These are phyloP conservation scores for Oreocharis arfaki DNA, from an alignment of 2,113 vertebrate species.

Conservation along the genomic window DNA sequence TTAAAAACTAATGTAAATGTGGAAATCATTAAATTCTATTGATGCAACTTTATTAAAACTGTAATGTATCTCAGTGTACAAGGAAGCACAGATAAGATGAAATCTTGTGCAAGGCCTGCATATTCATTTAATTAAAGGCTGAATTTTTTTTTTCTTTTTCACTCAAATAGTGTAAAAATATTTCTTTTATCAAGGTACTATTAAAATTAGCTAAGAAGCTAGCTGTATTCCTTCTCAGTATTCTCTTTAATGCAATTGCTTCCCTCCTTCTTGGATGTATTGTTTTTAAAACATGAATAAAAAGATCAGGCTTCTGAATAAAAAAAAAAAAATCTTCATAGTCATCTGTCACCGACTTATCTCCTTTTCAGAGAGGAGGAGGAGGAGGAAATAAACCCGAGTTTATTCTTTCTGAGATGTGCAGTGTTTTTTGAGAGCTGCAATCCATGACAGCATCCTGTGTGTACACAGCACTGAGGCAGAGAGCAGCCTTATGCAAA, in stretches of 20 bases:
- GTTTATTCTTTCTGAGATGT: not conserved
- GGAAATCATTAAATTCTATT: not conserved
- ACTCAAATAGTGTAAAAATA: not conserved
- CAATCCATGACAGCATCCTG: fast-evolving
- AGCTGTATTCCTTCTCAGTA: not conserved
- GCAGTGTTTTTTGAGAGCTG: not conserved
- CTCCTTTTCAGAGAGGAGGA: not conserved
- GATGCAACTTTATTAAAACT: not conserved
- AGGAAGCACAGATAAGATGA: not conserved
- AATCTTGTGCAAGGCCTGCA: not conserved
- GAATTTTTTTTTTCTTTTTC: not conserved
- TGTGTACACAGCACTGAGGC: not conserved
- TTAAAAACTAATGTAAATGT: not conserved
- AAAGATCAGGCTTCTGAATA: not conserved
- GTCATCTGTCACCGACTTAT: not conserved
- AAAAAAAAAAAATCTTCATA: not conserved
- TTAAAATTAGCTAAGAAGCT: not conserved
- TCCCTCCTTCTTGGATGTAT: not conserved
- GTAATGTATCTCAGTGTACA: not conserved
- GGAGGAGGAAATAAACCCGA: not conserved
- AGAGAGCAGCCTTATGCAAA: not conserved
- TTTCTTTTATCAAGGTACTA: not conserved
- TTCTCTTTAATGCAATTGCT: not conserved
- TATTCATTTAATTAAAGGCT: not conserved
- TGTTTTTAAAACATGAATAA: not conserved